Conservation (phyloP, 2,797 vertebrate genomes). For the Halcyon leucocephala region DNA sequence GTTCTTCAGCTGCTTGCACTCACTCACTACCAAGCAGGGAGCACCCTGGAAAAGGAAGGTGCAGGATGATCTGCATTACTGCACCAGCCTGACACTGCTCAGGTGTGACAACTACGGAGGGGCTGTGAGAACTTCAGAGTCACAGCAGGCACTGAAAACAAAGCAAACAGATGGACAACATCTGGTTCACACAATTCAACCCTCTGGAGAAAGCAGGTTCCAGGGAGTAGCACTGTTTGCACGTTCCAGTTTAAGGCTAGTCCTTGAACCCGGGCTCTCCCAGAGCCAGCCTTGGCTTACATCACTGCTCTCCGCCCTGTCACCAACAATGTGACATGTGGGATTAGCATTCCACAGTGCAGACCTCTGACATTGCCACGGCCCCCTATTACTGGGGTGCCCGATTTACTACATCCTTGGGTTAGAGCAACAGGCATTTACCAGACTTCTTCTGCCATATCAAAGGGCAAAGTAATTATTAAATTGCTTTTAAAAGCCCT, state of each 20-base stretch:
- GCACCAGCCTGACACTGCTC: not conserved
- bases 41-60: not conserved
- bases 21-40: rapidly evolving
- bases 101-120: rapidly evolving
- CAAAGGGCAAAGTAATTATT: not conserved
- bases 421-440: not conserved
- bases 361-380: not conserved
- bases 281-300: not conserved
- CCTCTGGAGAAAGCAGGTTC: not conserved
- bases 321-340: rapidly evolving
- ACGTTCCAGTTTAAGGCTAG: not conserved
- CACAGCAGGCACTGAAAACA: not conserved
- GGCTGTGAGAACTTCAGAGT: not conserved
- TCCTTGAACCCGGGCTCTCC: not conserved
- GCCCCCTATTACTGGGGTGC: not conserved
- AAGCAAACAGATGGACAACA: rapidly evolving
- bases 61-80: rapidly evolving
- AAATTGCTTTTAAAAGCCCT: not conserved
- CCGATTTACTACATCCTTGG: rapidly evolving
- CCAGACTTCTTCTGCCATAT: rapidly evolving
- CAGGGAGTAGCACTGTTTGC: rapidly evolving
- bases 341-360: not conserved
- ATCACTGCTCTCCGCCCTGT: not conserved
- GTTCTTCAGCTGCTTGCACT: not conserved
- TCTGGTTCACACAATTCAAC: rapidly evolving